These are phyloP conservation scores for Apis laboriosa DNA, from an alignment of 1,140 invertebrate species.

Conservation along the genomic window DNA sequence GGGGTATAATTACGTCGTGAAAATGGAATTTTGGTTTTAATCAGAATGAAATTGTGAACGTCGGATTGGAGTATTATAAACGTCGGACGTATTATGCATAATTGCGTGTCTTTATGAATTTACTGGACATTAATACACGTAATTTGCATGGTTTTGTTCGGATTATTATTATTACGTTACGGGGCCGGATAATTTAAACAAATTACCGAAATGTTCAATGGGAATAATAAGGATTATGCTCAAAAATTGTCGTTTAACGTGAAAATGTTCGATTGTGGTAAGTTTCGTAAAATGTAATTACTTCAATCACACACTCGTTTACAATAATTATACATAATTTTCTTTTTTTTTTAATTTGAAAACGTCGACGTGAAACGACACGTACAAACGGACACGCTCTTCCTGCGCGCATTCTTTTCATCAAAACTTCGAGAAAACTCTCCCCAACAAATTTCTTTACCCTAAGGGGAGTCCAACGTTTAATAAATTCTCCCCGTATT, in stretches of 20 bases:
- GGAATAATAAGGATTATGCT: too few species aligned
- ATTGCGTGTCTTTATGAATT: slow-evolving; percentile 11
- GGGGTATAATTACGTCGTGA: neutral
- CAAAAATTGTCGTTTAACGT: too few species aligned
- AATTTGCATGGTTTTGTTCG: neutral
- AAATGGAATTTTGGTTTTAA: neutral
- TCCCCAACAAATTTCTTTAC: too few species aligned
- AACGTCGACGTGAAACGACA: too few species aligned
- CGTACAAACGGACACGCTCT: too few species aligned
- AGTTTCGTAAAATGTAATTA: neutral
- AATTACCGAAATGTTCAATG: neutral
- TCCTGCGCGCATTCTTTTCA: too few species aligned
- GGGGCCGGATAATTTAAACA: neutral
- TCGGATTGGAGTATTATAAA: neutral
- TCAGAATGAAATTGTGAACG: neutral
- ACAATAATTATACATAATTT: too few species aligned
- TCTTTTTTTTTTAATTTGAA: too few species aligned
- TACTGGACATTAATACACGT: neutral
- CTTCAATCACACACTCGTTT: neutral
- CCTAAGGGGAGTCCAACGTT: too few species aligned
- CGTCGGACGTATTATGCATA: neutral
- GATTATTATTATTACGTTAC: slow-evolving; percentile 8
- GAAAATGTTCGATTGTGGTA: too few species aligned
- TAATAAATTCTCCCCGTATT: neutral
- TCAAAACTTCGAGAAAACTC: too few species aligned